Percentiles rank a stretch among this genome's conserved stretches.
phyloP scores from a whole-genome alignment of 23 tunicate genomes.

The Halocynthia aurantium region DNA sequence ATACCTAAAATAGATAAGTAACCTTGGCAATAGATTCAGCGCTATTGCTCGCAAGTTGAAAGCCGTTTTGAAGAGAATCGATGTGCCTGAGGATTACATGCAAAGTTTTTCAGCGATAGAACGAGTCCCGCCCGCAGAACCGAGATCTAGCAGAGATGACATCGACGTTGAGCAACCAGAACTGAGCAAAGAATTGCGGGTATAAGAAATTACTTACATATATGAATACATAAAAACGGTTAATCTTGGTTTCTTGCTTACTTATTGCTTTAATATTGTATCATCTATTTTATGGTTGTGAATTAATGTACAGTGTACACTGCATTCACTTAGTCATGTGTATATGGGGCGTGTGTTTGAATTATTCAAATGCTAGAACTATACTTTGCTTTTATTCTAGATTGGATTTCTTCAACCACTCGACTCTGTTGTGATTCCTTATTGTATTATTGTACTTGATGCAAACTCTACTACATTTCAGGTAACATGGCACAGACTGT shows the following conservation, averaged over 20 bases:
- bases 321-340: background rate
- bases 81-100: constrained; percentile 40
- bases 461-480: background rate
- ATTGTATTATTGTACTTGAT: background rate
- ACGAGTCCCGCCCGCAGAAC: background rate
- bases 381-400: background rate
- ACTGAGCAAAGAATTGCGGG: too few species aligned
- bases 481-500: constrained; percentile 49
- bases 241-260: too few species aligned
- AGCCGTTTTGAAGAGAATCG: constrained; percentile 50
- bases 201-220: too few species aligned
- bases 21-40: constrained; percentile 39
- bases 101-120: constrained; percentile 17
- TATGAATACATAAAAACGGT: too few species aligned
- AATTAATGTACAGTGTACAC: too few species aligned
- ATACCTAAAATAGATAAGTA: background rate
- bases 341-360: background rate
- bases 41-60: constrained; percentile 66
- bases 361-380: too few species aligned
- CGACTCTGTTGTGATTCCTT: background rate
- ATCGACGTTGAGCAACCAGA: background rate
- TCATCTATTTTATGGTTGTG: too few species aligned
- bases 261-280: too few species aligned
- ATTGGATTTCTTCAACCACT: background rate
- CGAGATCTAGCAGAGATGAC: constrained; percentile 3